Evolutionary conservation across 1,140 invertebrate species (phyloP), one percentile per base, ranked within the genome.

Genomic region (Drosophila azteca): DNA sequence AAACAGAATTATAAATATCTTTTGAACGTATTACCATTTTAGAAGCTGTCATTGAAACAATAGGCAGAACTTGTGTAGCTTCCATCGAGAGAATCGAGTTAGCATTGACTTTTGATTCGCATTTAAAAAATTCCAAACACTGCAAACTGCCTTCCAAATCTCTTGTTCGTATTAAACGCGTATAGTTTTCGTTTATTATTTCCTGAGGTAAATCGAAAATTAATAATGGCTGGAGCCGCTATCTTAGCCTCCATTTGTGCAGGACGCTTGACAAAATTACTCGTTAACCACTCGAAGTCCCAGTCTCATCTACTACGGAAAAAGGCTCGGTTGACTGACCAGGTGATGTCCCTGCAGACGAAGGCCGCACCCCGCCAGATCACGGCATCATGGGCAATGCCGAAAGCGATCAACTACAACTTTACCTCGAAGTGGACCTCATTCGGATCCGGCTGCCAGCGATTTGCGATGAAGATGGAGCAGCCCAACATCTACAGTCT

Each of bases 161-260:
- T 17, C 53, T 60, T 24, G 72, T 75, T 13, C 35, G 35, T 4
- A 39, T 39, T 13, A 3, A 11, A 2, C 35, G 11, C 9, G 13
- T 13, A 13, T 13, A 31, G 31, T 31, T 9, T 50, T 24, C n/a
- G 46, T 65, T 35, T 73, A n/a, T 43, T 11, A 13, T 35, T 17
- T 43, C 8, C 49, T 50, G 11, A 24, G 45, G 15, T 17, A 45
- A 35, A 31, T 11, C 20, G 24, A 26, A 15, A 9, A 46, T 50
- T 41, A 13, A 26, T 29, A 20, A 85, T 78, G 78, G 57, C 76
- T 17, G 58, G 66, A 6, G 67, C 82, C 26, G 68, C 82, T 7
- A 68, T 87, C 48, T 48, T 87, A 57, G 82, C 82, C 13, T 88
- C 82, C 1, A 87, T 87, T 8, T 87, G 82, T 57, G 82, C 79